Base-by-base conservation (phyloP, 2,797 vertebrate species). In the Ptychobarbus kaznakovi region DNA sequence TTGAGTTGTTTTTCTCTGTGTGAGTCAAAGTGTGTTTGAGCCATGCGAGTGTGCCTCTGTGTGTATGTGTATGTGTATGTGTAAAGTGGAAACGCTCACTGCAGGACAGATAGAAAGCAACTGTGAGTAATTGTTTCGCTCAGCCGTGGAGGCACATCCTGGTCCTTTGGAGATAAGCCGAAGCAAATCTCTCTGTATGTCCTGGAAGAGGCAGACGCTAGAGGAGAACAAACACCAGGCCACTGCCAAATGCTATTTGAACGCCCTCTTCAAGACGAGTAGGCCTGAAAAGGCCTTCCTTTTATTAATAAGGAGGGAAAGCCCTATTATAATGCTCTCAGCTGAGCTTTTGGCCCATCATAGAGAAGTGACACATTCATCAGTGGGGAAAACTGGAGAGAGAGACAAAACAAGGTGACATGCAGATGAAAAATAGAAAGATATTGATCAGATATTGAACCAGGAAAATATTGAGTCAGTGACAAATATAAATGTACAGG, bases 101-200 rank as follows among this genome's bases (percentile, higher is more conserved):
- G 80, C 85, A 83, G 89, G 92, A 89, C 94, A 78, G 92, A 93
- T 91, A 93, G 92, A 88, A 89, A 92, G 90, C 92, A 93, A 90
- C 92, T 94, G 90, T 92, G 92, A 93, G 90, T 89, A 94, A 95
- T 95, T 92, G 91, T 95, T 94, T 94, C 89, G 90, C 93, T 94
- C 90, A 92, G 90, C 91, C 90, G 92, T 89, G 89, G 89, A 92
- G 92, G 86, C 88, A 90, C 91, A 94, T 95, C 91, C 93, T 94
- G 91, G 90, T 93, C 92, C 92, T 95, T 94, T 94, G 94, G 90
- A 96, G 93, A 96, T 94, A 95, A 96, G 90, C 92, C 82, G 85
- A 81, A 93, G 87, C 92, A 95, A 93, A 95, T 95, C 94, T 94
- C 88, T 83, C 92, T 93, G 91, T 70, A 92, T 90, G 82, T 94